A percentile compares a stretch with the other conserved stretches of the same genome.
These are phyloP conservation scores for Slavum lentiscoides DNA, from an alignment of 2,888 invertebrate genomes.

Conservation along the genomic window DNA sequence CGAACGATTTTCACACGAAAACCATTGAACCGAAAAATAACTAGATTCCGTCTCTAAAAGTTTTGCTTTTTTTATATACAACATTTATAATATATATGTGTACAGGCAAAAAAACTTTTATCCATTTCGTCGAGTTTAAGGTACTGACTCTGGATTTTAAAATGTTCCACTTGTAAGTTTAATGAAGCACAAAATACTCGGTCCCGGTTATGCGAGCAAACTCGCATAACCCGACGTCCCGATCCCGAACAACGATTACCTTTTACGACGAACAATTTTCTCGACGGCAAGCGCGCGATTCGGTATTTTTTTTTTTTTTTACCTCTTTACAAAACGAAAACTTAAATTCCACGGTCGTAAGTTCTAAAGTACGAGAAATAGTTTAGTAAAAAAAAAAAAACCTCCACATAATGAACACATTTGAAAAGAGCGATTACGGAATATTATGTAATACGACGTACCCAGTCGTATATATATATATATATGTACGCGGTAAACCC, in stretches of 20 bases:
- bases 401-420: conserved; percentile 1
- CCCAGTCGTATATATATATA: background rate
- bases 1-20: conserved; percentile 24
- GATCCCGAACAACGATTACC: conserved; percentile 42
- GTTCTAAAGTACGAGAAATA: conserved; percentile 14
- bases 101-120: conserved; percentile 31
- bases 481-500: background rate
- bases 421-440: background rate
- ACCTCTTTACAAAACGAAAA: background rate
- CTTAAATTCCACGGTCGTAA: conserved; percentile 21
- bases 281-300: conserved; percentile 15
- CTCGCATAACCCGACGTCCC: conserved; percentile 23
- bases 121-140: conserved; percentile 35
- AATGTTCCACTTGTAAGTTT: conserved; percentile 47
- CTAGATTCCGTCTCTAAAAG: conserved; percentile 18
- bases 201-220: conserved; percentile 20
- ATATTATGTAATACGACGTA: background rate
- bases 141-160: conserved; percentile 39
- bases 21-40: conserved; percentile 26
- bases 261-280: conserved; percentile 51
- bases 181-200: conserved; percentile 51
- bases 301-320: background rate
- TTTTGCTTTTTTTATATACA: conserved; percentile 36
- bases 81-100: conserved; percentile 10
- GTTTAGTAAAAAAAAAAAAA: conserved; percentile 8